phyloP scores from a whole-genome alignment of 2,113 vertebrate species.

The Morone saxatilis region DNA sequence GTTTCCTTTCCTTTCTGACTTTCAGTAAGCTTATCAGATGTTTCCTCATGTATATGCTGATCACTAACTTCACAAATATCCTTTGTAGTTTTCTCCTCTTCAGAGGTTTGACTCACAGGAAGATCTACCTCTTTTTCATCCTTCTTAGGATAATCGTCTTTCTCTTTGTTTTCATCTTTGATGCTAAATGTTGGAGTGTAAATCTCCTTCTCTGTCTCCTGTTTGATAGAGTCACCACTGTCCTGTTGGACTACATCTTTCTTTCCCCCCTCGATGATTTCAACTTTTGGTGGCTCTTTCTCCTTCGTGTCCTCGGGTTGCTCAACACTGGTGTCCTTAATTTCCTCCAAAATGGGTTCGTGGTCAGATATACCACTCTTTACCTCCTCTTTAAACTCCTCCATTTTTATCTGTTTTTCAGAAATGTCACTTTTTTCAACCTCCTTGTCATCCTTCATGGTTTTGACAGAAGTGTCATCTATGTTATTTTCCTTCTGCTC shows the following conservation, averaged over 20 bases:
- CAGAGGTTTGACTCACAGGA: not conserved
- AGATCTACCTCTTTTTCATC: constrained; percentile 41
- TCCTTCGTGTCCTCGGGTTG: constrained; percentile 21
- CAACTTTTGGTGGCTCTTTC: constrained; percentile 14
- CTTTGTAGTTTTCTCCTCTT: constrained; percentile 41
- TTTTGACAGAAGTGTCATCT: constrained; percentile 30
- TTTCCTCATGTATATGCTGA: constrained; percentile 20
- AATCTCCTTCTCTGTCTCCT: constrained; percentile 22
- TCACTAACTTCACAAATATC: constrained; percentile 28
- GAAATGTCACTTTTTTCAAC: constrained; percentile 20
- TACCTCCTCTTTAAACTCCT: constrained; percentile 22
- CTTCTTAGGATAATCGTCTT: constrained; percentile 19
- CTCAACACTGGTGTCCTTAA: constrained; percentile 6
- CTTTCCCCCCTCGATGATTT: constrained; percentile 24
- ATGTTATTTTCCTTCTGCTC: constrained; percentile 36
- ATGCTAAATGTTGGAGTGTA: not conserved
- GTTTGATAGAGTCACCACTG: constrained; percentile 21
- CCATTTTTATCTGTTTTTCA: constrained; percentile 21
- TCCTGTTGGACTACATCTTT: constrained; percentile 23
- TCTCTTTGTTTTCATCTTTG: constrained; percentile 42
- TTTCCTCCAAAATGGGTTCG: constrained; percentile 31
- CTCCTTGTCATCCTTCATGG: constrained; percentile 30
- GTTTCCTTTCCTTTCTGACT: constrained; percentile 39
- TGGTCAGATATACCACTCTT: constrained; percentile 22
- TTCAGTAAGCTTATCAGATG: constrained; percentile 22